Conservation (phyloP, 1,140 invertebrate genomes). For the Brachionus calyciflorus region DNA sequence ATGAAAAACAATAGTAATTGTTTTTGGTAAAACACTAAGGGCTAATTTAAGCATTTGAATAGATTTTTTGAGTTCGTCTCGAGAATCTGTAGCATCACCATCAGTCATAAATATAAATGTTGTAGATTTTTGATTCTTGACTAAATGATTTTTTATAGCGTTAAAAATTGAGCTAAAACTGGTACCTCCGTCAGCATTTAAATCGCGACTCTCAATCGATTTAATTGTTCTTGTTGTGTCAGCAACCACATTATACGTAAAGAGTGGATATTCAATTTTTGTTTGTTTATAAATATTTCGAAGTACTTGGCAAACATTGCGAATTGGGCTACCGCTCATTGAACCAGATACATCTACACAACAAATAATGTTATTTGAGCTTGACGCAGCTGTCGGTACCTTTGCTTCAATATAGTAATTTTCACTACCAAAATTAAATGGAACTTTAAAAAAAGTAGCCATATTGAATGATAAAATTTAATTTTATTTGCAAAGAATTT, state of each 20-base stretch:
- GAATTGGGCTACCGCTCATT: constrained; percentile 22
- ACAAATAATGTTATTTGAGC: constrained; percentile 6
- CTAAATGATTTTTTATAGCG: background rate
- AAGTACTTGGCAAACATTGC: constrained; percentile 21
- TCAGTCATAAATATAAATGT: constrained; percentile 43
- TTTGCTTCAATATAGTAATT: constrained; percentile 5
- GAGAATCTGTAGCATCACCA: background rate
- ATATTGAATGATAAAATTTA: too few relatives aligned
- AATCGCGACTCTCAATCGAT: background rate
- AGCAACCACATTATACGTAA: constrained; percentile 14
- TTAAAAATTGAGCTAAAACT: constrained; percentile 12
- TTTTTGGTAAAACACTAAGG: background rate
- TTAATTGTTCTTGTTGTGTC: constrained; percentile 6
- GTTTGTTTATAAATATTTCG: constrained; percentile 17
- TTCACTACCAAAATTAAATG: background rate
- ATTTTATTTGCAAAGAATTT: too few relatives aligned
- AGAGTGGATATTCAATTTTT: constrained; percentile 9
- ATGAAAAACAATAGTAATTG: constrained; percentile 6
- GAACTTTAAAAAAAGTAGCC: constrained; percentile 18
- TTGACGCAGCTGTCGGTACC: background rate
- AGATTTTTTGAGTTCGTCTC: background rate
- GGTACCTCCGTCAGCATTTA: background rate
- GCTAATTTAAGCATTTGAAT: background rate
- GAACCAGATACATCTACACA: constrained; percentile 14
- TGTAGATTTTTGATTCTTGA: constrained; percentile 24